A percentile compares a stretch with the other conserved stretches of the same genome.
Evolutionary conservation across 1,140 invertebrate genomes (phyloP).

Genomic region (Hylyphantes graminicola): DNA sequence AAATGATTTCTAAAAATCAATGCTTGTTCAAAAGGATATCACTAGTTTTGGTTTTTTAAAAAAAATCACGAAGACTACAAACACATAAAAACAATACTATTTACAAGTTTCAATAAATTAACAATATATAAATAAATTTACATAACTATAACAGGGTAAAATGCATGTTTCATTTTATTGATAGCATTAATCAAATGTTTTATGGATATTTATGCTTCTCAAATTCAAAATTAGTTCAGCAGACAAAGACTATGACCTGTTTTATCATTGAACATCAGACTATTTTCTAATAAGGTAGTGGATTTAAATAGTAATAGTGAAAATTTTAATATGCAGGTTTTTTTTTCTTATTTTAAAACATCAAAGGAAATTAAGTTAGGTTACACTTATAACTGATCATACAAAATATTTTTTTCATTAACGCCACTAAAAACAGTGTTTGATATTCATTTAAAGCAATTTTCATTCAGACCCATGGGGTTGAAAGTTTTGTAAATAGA

Average conservation of each 20-base stretch:
- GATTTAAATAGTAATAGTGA: background rate
- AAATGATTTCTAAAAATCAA: constrained; percentile 48
- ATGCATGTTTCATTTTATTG: background rate
- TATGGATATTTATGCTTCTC: background rate
- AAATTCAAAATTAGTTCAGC: background rate
- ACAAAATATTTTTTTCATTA: too few species aligned
- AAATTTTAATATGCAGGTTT: too few species aligned
- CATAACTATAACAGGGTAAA: background rate
- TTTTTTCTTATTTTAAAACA: too few species aligned
- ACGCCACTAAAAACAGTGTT: too few species aligned
- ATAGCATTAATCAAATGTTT: background rate
- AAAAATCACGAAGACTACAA: constrained; percentile 40
- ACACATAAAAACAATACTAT: constrained; percentile 37
- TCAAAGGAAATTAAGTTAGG: too few species aligned
- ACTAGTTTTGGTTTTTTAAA: constrained; percentile 53
- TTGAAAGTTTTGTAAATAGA: too few species aligned
- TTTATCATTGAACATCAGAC: background rate
- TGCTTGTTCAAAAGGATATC: constrained; percentile 57
- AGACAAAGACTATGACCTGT: background rate
- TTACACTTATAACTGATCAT: too few species aligned
- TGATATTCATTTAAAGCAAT: too few species aligned
- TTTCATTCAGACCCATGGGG: too few species aligned
- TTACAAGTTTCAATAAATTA: constrained; percentile 57
- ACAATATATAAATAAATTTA: constrained; percentile 43
- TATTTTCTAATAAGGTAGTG: background rate